Base-by-base conservation (phyloP, 2,888 invertebrate species). In the Temnothorax unifasciatus region DNA sequence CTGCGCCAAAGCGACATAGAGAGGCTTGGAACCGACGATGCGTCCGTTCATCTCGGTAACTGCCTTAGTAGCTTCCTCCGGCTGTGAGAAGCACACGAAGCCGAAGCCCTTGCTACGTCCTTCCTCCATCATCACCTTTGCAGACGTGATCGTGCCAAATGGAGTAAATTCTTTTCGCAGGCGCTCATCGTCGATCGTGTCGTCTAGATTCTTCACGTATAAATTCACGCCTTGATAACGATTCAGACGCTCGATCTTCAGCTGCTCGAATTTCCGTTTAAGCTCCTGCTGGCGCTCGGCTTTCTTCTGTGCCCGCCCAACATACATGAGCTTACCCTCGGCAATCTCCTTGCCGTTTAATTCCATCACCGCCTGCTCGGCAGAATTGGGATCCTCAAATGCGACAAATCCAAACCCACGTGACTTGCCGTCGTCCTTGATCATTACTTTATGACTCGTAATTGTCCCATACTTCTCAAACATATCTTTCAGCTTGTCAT, bases 331-430 rank as follows among this genome's bases (percentile, higher is more conserved):
- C 94, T 98, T 98, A 41, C 98, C 98, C 94, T 98, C 98, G 50
- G 97, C 96, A 87, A 98, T 96, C 94, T 98, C 98, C 94, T 98
- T 98, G 54, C 98, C 98, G 95, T 99, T 99, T 76, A 99, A 95
- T 75, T 98, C 98, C 90, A 97, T 97, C 25, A 99, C 99, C 88
- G 99, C 99, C 93, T 97, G 97, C 95, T 99, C 99, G 83, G 99
- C 99, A 87, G 97, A 97, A 95, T 99, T 99, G 38, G 99, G 98
- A 93, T 98, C 98, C 95, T 99, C 99, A 95, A 98, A 99, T 63
- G 99, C 99, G 79, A 99, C 99, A 96, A 99, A 99, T 47, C 99
- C 99, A 95, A 99, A 99, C 44, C 99, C 99, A 95, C 98, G 98
- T n/a, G 98, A 98, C 94, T 98, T 97, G 8, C 99, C 99, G 94